Evolutionary conservation across 2,113 vertebrate species (phyloP).

Genomic region (Scortum barcoo): DNA sequence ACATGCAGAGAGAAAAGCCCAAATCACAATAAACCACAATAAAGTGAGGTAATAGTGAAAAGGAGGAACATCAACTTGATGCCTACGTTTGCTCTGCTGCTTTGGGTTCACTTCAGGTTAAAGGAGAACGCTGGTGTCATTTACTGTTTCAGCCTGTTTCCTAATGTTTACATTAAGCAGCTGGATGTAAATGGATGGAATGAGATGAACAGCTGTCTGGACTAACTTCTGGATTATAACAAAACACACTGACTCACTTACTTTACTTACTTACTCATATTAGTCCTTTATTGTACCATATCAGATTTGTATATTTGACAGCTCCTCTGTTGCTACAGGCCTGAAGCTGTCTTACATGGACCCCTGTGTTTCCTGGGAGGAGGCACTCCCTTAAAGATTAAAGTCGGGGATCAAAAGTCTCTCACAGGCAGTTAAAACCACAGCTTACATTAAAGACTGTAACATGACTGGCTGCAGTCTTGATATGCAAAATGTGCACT

Average conservation of each 20-base stretch:
- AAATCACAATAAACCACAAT: constrained; percentile 10
- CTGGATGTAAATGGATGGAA: not conserved
- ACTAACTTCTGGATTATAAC: too few species aligned
- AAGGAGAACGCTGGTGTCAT: not conserved
- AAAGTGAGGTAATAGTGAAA: not conserved
- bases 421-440: not conserved
- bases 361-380: not conserved
- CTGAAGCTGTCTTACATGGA: not conserved
- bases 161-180: not conserved
- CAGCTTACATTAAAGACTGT: not conserved
- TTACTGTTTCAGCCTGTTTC: constrained; percentile 4
- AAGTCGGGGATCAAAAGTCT: constrained; percentile 1
- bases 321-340: not conserved
- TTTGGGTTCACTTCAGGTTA: constrained; percentile 12
- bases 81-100: not conserved
- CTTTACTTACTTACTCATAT: not conserved
- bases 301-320: not conserved
- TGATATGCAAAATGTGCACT: not conserved
- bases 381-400: constrained; percentile 6
- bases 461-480: not conserved
- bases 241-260: not conserved
- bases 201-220: not conserved
- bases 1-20: not conserved
- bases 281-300: too few species aligned
- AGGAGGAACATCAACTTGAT: not conserved